Conservation (phyloP, 1,140 invertebrate genomes). For the Cyclina sinensis region DNA sequence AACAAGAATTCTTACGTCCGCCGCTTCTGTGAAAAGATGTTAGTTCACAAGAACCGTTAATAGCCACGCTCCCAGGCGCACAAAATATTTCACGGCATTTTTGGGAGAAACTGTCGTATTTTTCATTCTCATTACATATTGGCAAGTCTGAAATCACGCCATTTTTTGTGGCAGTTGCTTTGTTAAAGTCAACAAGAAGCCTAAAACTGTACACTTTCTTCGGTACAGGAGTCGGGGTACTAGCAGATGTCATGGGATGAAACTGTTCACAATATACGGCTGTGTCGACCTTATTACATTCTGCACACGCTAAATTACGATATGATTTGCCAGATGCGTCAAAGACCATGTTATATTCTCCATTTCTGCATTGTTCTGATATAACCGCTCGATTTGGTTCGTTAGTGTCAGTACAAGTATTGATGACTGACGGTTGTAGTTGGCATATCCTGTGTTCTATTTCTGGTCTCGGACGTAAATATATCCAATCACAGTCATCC, state of each 20-base stretch:
- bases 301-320: slow-evolving; percentile 8
- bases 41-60: slow-evolving; percentile 36
- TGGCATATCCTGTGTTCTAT: not conserved
- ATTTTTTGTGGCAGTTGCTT: not conserved
- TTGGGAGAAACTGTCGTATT: slow-evolving; percentile 71
- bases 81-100: slow-evolving; percentile 68
- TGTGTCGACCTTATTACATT: not conserved
- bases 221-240: no score
- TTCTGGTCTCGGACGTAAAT: not conserved
- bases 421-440: not conserved
- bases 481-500: not conserved
- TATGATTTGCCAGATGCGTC: not conserved
- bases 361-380: slow-evolving; percentile 12
- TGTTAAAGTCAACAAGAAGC: slow-evolving; percentile 75
- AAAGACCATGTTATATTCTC: not conserved
- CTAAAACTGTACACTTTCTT: slow-evolving; percentile 65
- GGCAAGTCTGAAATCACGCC: not conserved
- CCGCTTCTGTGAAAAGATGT: not conserved
- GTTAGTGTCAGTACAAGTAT: not conserved
- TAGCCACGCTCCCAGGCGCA: not conserved
- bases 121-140: slow-evolving; percentile 62
- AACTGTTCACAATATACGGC: not conserved
- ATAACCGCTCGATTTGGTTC: not conserved
- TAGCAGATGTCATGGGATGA: not conserved
- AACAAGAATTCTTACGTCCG: not conserved